Percentiles rank a stretch among this genome's conserved stretches.
These are phyloP conservation scores for Silurus meridionalis DNA, from an alignment of 2,113 vertebrate genomes.

Conservation along the genomic window DNA sequence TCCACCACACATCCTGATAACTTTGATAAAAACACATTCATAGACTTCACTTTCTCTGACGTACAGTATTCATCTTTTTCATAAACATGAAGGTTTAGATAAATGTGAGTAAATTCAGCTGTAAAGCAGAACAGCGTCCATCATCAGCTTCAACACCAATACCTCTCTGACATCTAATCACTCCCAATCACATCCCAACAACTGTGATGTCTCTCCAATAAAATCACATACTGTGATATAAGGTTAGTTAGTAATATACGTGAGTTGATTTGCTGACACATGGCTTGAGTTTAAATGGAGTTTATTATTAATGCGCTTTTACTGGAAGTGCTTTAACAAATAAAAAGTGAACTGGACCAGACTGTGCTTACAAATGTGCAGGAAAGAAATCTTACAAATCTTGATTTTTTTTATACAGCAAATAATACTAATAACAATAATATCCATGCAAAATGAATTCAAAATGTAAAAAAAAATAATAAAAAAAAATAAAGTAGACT, in stretches of 20 bases:
- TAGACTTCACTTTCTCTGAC: not conserved
- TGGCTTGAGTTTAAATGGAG: not conserved
- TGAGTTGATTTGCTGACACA: not conserved
- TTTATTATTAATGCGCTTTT: conserved; percentile 33
- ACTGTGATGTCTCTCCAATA: not conserved
- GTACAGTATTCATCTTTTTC: not conserved
- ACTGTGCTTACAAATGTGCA: conserved; percentile 71
- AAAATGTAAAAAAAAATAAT: conserved; percentile 65
- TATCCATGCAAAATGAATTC: conserved; percentile 65
- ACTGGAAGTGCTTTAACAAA: conserved; percentile 62
- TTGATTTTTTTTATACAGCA: conserved; percentile 52
- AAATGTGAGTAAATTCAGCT: conserved; percentile 13
- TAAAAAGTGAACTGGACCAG: conserved; percentile 73
- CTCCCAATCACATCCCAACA: not conserved
- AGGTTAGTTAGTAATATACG: not conserved
- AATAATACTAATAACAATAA: not conserved
- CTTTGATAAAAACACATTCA: not conserved
- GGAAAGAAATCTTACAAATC: not conserved
- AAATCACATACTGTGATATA: not conserved
- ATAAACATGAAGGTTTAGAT: conserved; percentile 5
- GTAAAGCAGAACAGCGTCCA: conserved; percentile 48
- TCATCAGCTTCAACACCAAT: conserved; percentile 29
- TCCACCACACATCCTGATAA: not conserved
- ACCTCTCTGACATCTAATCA: not conserved
- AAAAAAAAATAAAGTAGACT: conserved; percentile 73